Conservation (phyloP, 1,140 invertebrate species). For the Cryptotermes secundus region DNA sequence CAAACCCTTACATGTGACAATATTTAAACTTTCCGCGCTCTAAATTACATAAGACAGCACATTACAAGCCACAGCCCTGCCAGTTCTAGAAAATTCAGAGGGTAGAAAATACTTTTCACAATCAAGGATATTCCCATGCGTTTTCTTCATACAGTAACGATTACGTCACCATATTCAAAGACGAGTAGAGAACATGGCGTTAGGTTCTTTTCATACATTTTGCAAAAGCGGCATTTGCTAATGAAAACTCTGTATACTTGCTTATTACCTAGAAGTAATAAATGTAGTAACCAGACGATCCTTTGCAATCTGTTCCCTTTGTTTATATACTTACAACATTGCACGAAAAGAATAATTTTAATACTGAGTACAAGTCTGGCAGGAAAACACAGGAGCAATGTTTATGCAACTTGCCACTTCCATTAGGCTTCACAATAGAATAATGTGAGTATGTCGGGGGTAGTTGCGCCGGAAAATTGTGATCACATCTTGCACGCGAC, state of each 20-base stretch:
- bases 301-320: too few species aligned
- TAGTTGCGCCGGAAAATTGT: too few species aligned
- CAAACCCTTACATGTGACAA: not conserved
- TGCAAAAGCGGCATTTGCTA: too few species aligned
- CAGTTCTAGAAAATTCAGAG: not conserved
- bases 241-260: too few species aligned
- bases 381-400: too few species aligned
- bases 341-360: too few species aligned
- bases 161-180: not conserved
- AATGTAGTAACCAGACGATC: too few species aligned
- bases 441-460: not conserved
- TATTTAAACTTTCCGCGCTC: not conserved
- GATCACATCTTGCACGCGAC: not conserved
- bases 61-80: too few species aligned
- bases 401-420: too few species aligned
- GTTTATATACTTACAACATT: too few species aligned
- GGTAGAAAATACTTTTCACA: not conserved
- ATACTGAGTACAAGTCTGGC: too few species aligned
- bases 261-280: too few species aligned
- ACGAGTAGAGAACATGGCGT: not conserved
- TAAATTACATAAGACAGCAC: not conserved
- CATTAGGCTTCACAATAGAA: not conserved
- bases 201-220: not conserved
- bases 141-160: not conserved
- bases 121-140: not conserved